These are phyloP conservation scores for Parnassius apollo DNA, from an alignment of 2,888 invertebrate genomes.

Conservation along the genomic window DNA sequence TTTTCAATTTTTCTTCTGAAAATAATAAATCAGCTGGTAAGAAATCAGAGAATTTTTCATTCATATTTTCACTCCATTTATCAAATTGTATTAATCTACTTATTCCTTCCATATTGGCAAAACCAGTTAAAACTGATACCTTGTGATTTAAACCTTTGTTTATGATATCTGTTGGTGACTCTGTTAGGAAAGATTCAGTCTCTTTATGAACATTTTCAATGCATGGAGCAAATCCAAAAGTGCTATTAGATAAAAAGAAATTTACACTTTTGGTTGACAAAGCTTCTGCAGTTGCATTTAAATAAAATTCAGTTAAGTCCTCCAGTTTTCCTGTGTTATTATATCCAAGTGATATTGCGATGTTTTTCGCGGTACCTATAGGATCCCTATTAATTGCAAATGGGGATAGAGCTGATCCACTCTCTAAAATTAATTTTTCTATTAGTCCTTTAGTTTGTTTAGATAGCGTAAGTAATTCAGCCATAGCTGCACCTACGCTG, in stretches of 20 bases:
- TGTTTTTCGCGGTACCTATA: conserved; percentile 60
- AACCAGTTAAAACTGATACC: conserved; percentile 59
- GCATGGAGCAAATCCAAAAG: conserved; percentile 71
- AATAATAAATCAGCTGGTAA: conserved; percentile 64
- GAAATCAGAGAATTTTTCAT: conserved; percentile 59
- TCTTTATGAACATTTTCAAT: conserved; percentile 54
- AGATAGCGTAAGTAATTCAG: conserved; percentile 59
- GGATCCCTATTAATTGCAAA: conserved; percentile 66
- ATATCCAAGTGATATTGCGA: conserved; percentile 62
- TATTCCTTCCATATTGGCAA: conserved; percentile 70
- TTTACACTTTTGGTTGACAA: conserved; percentile 57
- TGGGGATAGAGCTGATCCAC: conserved; percentile 66
- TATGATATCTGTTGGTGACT: conserved; percentile 61
- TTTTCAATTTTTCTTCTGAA: conserved; percentile 42
- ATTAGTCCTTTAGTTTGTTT: conserved; percentile 59
- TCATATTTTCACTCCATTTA: conserved; percentile 65
- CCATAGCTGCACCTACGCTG: conserved; percentile 86
- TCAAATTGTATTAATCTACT: conserved; percentile 59
- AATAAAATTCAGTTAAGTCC: conserved; percentile 63
- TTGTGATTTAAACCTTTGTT: conserved; percentile 51
- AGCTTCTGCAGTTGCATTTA: conserved; percentile 47
- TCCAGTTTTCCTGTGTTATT: conserved; percentile 57
- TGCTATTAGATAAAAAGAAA: conserved; percentile 63
- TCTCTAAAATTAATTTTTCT: conserved; percentile 64
- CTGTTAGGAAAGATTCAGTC: conserved; percentile 57